phyloP scores from a whole-genome alignment of 2,888 invertebrate species.

The Coelogynopora nodosa region DNA sequence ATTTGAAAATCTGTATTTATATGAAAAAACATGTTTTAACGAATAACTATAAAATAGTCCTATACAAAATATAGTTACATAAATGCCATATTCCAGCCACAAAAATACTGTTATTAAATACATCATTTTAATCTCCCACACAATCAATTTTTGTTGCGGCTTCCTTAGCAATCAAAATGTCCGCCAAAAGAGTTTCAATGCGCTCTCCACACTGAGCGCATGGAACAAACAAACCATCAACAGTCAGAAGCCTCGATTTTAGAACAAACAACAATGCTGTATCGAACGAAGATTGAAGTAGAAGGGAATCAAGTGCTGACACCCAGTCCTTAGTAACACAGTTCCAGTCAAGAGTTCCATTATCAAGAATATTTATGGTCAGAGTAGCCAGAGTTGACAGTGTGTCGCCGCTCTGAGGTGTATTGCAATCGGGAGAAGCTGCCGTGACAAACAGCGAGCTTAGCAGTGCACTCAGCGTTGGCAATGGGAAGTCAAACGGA shows the following conservation, averaged over 20 bases:
- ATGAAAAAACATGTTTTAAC: neutral
- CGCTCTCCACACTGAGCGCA: neutral
- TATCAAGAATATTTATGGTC: neutral
- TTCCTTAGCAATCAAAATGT: slow-evolving; percentile 1
- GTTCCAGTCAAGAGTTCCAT: neutral
- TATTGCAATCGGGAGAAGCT: neutral
- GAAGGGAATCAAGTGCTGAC: neutral
- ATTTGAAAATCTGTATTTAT: neutral
- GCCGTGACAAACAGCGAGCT: neutral
- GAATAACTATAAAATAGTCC: neutral
- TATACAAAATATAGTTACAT: neutral
- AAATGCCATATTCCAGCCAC: no score
- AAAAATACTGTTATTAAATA: no score
- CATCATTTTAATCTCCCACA: neutral
- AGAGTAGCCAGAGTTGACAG: neutral
- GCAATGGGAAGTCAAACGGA: neutral
- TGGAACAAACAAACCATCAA: neutral
- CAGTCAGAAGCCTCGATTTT: neutral
- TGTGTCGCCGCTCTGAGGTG: neutral
- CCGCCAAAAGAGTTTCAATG: neutral
- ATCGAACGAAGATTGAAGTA: neutral
- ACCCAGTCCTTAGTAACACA: neutral
- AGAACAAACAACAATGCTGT: neutral
- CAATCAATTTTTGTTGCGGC: neutral
- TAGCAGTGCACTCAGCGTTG: neutral